A percentile compares a stretch with the other conserved stretches of the same genome.
phyloP scores from a whole-genome alignment of 2,888 invertebrate genomes.

The Netelia fuscicornis region DNA sequence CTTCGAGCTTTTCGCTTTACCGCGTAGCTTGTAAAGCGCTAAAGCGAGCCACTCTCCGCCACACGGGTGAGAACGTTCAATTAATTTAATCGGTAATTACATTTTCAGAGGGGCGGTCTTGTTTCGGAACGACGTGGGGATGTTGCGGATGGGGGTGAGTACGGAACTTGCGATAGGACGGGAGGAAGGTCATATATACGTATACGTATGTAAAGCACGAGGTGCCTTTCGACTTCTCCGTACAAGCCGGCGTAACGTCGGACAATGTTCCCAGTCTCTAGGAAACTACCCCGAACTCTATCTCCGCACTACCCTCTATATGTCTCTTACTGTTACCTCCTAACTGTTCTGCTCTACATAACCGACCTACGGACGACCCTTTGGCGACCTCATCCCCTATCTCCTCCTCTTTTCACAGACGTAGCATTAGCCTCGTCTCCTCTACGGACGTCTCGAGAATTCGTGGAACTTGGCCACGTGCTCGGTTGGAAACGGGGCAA shows the following conservation, averaged over 20 bases:
- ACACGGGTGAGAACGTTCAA: slow-evolving; percentile 64
- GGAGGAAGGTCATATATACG: not conserved
- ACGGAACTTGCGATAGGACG: not conserved
- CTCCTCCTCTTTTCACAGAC: too few species aligned
- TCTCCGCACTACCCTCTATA: slow-evolving; percentile 2
- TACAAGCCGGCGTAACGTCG: slow-evolving; percentile 45
- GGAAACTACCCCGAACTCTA: slow-evolving; percentile 17
- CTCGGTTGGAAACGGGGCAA: slow-evolving; percentile 20
- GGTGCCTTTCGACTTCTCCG: slow-evolving; percentile 24
- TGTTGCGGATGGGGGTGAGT: slow-evolving; percentile 19
- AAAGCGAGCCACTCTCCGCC: slow-evolving; percentile 53
- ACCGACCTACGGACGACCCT: not conserved
- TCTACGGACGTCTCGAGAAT: slow-evolving; percentile 20
- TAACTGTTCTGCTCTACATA: not conserved
- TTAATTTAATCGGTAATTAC: slow-evolving; percentile 75
- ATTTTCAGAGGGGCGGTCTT: slow-evolving; percentile 61
- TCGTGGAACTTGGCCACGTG: slow-evolving; percentile 48
- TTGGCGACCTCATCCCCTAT: not conserved
- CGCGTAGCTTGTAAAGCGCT: slow-evolving; percentile 26
- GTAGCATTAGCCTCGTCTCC: not conserved
- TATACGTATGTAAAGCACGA: slow-evolving; percentile 3
- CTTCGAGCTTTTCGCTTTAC: slow-evolving; percentile 1
- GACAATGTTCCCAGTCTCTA: slow-evolving; percentile 26
- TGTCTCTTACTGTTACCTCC: not conserved
- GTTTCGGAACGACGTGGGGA: slow-evolving; percentile 17